Conservation (phyloP, 1,140 invertebrate genomes). For the Magallana gigas region DNA sequence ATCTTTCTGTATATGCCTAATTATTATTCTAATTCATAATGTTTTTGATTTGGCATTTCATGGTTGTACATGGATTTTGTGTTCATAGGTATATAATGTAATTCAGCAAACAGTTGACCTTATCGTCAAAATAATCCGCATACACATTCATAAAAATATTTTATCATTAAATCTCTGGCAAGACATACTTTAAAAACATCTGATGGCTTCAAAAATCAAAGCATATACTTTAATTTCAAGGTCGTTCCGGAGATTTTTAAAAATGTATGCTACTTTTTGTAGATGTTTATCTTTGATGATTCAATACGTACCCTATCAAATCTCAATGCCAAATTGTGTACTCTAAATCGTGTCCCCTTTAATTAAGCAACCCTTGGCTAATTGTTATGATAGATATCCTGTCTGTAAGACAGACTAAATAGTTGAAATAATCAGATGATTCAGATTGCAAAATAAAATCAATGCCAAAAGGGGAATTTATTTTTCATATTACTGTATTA, state of each 20-base stretch:
- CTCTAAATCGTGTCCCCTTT: neutral
- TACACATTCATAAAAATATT: too few species aligned
- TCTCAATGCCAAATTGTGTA: neutral
- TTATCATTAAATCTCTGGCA: too few species aligned
- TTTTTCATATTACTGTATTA: too few species aligned
- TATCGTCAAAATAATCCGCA: too few species aligned
- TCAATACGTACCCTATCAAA: neutral
- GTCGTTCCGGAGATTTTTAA: neutral
- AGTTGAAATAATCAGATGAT: neutral
- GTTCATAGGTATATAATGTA: too few species aligned
- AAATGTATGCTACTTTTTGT: neutral
- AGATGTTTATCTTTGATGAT: neutral
- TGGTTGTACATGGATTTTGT: too few species aligned
- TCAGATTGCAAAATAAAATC: neutral
- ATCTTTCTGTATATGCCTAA: too few species aligned
- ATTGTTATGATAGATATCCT: neutral
- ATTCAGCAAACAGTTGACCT: too few species aligned
- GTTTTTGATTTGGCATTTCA: too few species aligned
- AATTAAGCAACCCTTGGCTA: neutral
- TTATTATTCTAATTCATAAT: too few species aligned
- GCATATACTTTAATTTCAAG: conserved; percentile 5
- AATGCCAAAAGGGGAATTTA: neutral
- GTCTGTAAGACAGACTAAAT: neutral
- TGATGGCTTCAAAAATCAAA: too few species aligned
- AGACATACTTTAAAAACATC: too few species aligned